These are phyloP conservation scores for Rhinogobius similis DNA, from an alignment of 2,113 vertebrate genomes.

Conservation along the genomic window DNA sequence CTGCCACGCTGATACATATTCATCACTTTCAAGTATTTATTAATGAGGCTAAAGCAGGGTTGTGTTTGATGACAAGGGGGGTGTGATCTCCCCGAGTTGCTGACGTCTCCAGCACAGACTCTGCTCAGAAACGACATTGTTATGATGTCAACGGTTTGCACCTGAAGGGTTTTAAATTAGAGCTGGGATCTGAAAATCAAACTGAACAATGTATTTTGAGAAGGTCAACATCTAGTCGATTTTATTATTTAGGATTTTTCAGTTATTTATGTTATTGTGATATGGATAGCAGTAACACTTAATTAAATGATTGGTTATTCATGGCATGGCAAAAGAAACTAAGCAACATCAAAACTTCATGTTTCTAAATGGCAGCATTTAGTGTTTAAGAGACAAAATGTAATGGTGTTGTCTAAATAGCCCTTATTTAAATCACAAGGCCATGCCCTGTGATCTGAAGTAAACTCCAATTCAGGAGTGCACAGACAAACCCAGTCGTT, in stretches of 20 bases:
- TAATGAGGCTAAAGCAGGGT: slow-evolving; percentile 1
- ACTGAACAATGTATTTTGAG: background rate
- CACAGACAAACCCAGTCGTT: slow-evolving; percentile 28
- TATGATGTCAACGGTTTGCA: background rate
- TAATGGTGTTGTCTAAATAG: slow-evolving; percentile 55
- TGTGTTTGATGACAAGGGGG: slow-evolving; percentile 1
- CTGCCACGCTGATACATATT: slow-evolving; percentile 55
- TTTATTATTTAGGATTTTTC: background rate
- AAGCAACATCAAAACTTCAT: background rate
- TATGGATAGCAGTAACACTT: no score
- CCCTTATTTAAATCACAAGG: slow-evolving; percentile 76
- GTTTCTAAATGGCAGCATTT: background rate
- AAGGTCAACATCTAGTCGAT: background rate
- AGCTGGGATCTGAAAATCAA: background rate
- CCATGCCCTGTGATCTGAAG: slow-evolving; percentile 65
- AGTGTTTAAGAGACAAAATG: background rate
- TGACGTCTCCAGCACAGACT: background rate
- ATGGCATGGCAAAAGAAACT: background rate
- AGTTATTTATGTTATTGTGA: background rate
- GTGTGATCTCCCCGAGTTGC: background rate
- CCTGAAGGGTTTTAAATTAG: background rate
- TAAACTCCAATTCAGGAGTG: slow-evolving; percentile 70
- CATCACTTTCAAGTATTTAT: slow-evolving; percentile 45
- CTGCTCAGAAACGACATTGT: background rate
- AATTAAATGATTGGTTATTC: background rate